Conservation (phyloP, 2,888 invertebrate species). For the Steinernema hermaphroditum region DNA sequence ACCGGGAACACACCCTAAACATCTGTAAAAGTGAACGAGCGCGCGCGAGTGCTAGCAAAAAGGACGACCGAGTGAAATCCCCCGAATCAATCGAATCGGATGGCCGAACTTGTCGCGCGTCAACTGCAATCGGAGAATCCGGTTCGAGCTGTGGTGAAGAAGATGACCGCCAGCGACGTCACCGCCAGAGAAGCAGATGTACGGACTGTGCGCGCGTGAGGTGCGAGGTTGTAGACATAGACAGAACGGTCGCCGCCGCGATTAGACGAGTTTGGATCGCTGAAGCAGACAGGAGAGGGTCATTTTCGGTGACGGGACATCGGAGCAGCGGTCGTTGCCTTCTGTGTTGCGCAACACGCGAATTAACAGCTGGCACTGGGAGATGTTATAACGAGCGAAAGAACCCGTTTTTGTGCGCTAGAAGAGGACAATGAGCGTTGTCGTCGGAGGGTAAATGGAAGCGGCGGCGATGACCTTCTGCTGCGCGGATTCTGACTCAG, state of each 20-base stretch:
- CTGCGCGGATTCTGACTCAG: not conserved
- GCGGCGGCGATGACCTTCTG: conserved; percentile 1
- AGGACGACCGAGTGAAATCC: not conserved
- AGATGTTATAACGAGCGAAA: not conserved
- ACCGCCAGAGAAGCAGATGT: not conserved
- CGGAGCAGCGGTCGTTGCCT: not conserved
- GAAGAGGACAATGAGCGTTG: too few species aligned
- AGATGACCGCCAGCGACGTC: conserved; percentile 7
- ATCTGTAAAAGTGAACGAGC: too few species aligned
- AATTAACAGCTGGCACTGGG: not conserved
- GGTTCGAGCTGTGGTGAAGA: not conserved
- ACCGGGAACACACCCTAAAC: too few species aligned
- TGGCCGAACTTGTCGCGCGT: not conserved
- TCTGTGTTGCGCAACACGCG: not conserved
- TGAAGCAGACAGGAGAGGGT: not conserved
- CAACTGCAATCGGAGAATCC: not conserved
- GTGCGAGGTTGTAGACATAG: conserved; percentile 7
- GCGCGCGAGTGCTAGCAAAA: too few species aligned
- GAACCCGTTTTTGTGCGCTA: not conserved
- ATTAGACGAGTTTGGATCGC: not conserved
- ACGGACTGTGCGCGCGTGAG: not conserved
- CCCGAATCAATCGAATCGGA: not conserved
- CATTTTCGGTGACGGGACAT: not conserved
- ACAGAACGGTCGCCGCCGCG: too few species aligned
- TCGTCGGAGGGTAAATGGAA: conserved; percentile 19